phyloP scores from a whole-genome alignment of 2,113 vertebrate species.

The Xyrauchen texanus region DNA sequence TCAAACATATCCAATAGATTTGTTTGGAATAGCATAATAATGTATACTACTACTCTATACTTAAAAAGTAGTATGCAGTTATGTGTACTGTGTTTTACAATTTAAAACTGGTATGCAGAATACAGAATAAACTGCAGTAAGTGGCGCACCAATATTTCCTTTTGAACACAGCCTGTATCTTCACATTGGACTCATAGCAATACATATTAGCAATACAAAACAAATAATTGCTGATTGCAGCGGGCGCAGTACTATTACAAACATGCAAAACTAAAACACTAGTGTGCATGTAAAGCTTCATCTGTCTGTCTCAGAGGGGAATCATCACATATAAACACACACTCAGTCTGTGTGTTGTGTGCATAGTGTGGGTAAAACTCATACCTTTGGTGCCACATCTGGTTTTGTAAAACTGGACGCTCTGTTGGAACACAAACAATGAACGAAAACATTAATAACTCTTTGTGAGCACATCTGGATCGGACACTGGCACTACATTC shows the following conservation, averaged over 20 bases:
- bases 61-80: too few relatives aligned
- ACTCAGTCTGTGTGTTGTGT: not conserved
- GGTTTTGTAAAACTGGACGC: conserved; percentile 76
- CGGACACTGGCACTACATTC: not conserved
- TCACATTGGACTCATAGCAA: too few relatives aligned
- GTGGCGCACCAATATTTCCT: too few relatives aligned
- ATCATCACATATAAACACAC: conserved; percentile 1
- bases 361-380: conserved; percentile 49
- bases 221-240: not conserved
- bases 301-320: conserved; percentile 22
- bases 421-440: conserved; percentile 69
- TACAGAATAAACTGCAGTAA: too few relatives aligned
- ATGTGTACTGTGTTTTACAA: too few relatives aligned
- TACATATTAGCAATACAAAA: too few relatives aligned
- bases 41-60: too few relatives aligned
- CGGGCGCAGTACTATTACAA: not conserved
- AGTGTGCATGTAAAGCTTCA: conserved; percentile 59
- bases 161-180: too few relatives aligned
- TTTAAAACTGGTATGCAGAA: too few relatives aligned
- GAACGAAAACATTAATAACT: conserved; percentile 1
- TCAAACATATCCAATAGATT: too few relatives aligned
- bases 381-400: conserved; percentile 83
- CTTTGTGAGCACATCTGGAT: not conserved
- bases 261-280: conserved; percentile 9
- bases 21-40: too few relatives aligned